Base-by-base conservation (phyloP, 1,140 invertebrate genomes). In the Zaprionus gabonicus region DNA sequence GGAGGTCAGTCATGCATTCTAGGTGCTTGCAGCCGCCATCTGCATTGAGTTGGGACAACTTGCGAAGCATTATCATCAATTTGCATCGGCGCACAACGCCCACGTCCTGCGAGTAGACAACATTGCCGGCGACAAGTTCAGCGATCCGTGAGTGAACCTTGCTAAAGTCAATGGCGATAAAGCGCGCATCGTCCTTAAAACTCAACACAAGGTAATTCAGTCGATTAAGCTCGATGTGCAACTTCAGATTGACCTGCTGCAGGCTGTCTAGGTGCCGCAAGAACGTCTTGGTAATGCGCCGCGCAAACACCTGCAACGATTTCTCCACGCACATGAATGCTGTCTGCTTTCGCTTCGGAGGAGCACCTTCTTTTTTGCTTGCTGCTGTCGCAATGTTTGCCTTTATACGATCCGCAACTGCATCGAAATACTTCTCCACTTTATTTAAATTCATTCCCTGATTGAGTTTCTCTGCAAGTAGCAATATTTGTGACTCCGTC, bases 301-400 rank as follows among this genome's bases (percentile, higher is more conserved):
- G 95, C 0, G 95, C 95, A 72, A 95, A 96, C 3, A 96, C 95
- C 91, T 95, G 94, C 76, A 95, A 94, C 0, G 95, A 95, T 67
- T 95, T 94, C 79, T 96, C 95, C 59, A 95, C 94, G 81, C 94
- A 95, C 5, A 95, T 81, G 41, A 95, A 93, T 4, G 95, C 94
- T 66, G 93, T 9, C 41, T 82, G 59, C 70, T 80, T 6, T 75
- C 46, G 46, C 46, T 4, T 13, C 5, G n/a, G 10, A 23, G 17
- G 44, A 28, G 15, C n/a, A 34, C 25, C 2, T 34, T 10, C 31
- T 3, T 3, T 34, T 9, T 9, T 17, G 10, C 17, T 51, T 10
- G 41, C 46, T 17, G 38, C 51, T 2, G 49, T 56, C 10, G 28
- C 25, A 7, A 15, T 64, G 27, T 6, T 58, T 7, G 28, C 1